A percentile compares a stretch with the other conserved stretches of the same genome.
Evolutionary conservation across 2,797 vertebrate species (phyloP).

Genomic region (Sylvia borin): DNA sequence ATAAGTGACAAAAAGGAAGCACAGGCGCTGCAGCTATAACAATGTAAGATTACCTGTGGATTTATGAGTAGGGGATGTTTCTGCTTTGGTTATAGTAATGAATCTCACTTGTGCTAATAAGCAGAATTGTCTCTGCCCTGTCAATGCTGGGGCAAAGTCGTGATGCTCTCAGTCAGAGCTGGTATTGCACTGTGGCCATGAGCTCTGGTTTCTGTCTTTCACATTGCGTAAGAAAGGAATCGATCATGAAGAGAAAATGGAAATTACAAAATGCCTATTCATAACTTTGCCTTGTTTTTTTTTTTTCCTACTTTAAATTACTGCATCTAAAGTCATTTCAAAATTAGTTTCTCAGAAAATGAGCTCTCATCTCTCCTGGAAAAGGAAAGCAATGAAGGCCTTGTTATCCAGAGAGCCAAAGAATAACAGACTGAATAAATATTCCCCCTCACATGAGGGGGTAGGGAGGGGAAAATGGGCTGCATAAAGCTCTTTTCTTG

Average conservation of each 20-base stretch:
- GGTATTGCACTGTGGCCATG: background rate
- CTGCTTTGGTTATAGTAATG: conserved; percentile 8
- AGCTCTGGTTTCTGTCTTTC: background rate
- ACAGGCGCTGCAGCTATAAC: background rate
- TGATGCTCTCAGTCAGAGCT: background rate
- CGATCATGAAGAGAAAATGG: background rate
- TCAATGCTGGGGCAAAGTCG: fast-evolving
- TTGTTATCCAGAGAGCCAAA: background rate
- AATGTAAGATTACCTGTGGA: conserved; percentile 26
- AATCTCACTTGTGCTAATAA: conserved; percentile 37
- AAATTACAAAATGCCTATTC: background rate
- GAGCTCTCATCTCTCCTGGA: background rate
- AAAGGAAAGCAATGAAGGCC: background rate
- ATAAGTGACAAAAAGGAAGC: background rate
- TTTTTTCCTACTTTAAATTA: background rate
- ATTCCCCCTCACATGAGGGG: background rate
- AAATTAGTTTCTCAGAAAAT: conserved; percentile 1
- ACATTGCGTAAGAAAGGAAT: background rate
- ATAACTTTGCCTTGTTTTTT: background rate
- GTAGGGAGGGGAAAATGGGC: background rate
- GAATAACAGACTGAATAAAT: background rate
- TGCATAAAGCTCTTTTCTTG: background rate
- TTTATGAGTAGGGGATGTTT: conserved; percentile 31
- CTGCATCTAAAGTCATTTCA: background rate
- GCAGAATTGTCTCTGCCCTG: background rate